Base-by-base conservation (phyloP, 2,888 invertebrate genomes). In the Sclerodermus sp. region DNA sequence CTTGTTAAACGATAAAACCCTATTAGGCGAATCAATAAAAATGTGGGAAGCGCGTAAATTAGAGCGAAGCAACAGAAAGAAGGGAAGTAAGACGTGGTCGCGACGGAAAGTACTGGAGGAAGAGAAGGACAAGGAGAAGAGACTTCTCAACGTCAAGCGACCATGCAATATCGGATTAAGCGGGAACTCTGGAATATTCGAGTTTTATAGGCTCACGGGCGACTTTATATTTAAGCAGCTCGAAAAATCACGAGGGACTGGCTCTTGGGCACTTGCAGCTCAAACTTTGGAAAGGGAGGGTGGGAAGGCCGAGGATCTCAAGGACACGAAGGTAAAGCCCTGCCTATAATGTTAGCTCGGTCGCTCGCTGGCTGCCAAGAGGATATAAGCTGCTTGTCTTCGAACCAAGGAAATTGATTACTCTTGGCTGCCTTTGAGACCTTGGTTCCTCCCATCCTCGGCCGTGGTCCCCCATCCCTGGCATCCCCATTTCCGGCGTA, bases 331-430 rank as follows among this genome's bases (percentile, higher is more conserved):
- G 43, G 47, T 53, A 57, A 57, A 58, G 57, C 45, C 45, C 43
- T 23, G 45, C 31, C 50, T 49, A 37, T 48, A 40, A 32, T 29
- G n/a, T 38, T 42, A 39, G 13, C 31, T 34, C 32, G 49, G 44
- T 41, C 44, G 51, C 47, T 45, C 48, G 57, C 49, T 58, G 46
- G 47, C 45, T 48, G 47, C 53, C 39, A 40, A 50, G 38, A 44
- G 47, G 55, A 50, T 60, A 23, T 23, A 58, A 62, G 57, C 41
- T 59, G 53, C 53, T 50, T 57, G 53, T 62, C 57, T 55, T 45
- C 48, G 49, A 53, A 55, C 41, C 51, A 43, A 46, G 44, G 45
- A 56, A 54, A 62, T 65, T 54, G 65, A 50, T 58, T 56, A 56
- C 42, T 49, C 52, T 52, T 43, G 45, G 46, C 47, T 43, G 41